phyloP scores from a whole-genome alignment of 2,797 vertebrate genomes.

The Sebastes minor region DNA sequence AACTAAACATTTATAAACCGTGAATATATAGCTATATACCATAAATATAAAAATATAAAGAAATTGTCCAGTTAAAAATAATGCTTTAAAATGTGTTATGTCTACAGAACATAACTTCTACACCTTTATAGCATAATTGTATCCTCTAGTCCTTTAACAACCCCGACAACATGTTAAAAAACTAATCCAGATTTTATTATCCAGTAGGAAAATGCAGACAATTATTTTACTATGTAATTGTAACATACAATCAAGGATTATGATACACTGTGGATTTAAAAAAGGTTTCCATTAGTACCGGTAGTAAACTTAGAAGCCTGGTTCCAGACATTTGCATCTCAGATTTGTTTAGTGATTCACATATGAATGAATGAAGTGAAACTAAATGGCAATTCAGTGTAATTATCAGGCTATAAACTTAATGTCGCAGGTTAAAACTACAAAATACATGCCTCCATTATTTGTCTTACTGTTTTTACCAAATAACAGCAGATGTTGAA shows the following conservation, averaged over 20 bases:
- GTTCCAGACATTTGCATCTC: neutral
- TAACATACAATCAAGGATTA: neutral
- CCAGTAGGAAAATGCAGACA: neutral
- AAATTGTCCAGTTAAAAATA: neutral
- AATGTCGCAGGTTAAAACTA: neutral
- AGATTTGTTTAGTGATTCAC: neutral
- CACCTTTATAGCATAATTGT: accelerated
- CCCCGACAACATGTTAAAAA: neutral
- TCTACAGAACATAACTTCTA: neutral
- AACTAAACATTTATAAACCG: neutral
- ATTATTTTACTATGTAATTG: neutral
- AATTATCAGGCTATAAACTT: neutral
- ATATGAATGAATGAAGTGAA: neutral
- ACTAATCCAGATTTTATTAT: neutral
- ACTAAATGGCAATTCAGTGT: neutral
- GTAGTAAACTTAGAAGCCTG: neutral
- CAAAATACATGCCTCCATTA: neutral
- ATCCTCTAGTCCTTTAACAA: neutral
- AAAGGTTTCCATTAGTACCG: neutral
- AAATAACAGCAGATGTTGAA: neutral
- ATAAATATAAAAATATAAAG: neutral
- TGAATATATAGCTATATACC: neutral
- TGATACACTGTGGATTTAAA: neutral
- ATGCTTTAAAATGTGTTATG: neutral
- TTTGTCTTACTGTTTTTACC: neutral